Base-by-base conservation (phyloP, 2,113 vertebrate genomes). In the Ceyx melanurus region DNA sequence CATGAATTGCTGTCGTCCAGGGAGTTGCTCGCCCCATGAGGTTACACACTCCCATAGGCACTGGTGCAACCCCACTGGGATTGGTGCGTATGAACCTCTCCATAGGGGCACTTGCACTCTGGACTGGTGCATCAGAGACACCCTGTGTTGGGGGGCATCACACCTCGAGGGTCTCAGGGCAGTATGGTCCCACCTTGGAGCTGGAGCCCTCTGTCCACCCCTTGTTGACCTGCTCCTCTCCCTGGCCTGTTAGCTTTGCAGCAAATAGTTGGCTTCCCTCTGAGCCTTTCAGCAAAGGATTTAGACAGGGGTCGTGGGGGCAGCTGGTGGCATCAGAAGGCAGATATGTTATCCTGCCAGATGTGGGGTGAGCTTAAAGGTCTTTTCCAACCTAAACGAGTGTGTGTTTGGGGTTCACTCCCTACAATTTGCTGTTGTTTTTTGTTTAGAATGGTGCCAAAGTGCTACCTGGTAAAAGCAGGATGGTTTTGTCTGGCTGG, bases 21-120 rank as follows among this genome's bases (percentile, higher is more conserved):
- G 23, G 50, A 13, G 8, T 51, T 37, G 60, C 68, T 82, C n/a
- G 5, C 9, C 37, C 29, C 33, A 0, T 0, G 5, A 9, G 10
- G 26, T 31, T 45, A 9, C 61, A 11, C 45, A 2, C 16, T 20
- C 18, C 13, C 0, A 0, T 0, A 22, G 51, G 6, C 14, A 1
- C n/a, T 17, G 56, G 12, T 23, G 37, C 17, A 1, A 5, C 8
- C 37, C n/a, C 33, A 0, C 0, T 9, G 19, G 11, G 28, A 3
- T 16, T 35, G 58, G 20, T 22, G 71, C 21, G 1, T n/a, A 33
- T 23, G 6, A 35, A 5, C 31, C 31, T n/a, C 62, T 42, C 57
- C 35, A 1, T 0, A 11, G 45, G 3, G 5, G 6, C n/a, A 3
- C 3, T n/a, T 20, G 4, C 29, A 15, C 31, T 22, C 6, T 11